Base-by-base conservation (phyloP, 2,113 vertebrate species). In the Colossoma macropomum region DNA sequence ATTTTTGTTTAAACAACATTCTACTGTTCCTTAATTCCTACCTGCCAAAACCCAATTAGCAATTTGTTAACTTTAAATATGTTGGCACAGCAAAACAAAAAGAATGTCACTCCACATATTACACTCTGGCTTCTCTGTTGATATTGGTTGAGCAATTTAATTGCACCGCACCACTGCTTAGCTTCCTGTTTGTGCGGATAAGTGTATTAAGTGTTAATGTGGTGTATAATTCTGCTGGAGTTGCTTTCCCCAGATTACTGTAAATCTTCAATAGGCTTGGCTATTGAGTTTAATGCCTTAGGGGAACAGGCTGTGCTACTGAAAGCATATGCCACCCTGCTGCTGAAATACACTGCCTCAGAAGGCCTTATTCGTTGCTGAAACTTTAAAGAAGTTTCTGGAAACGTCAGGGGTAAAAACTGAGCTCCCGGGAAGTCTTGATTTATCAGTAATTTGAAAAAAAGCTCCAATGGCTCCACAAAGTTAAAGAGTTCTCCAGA, bases 381-480 rank as follows among this genome's bases (percentile, higher is more conserved):
- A 34, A n/a, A 59, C 54, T 59, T 82, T 32, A 34, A 59, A 82
- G 68, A 76, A 62, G 65, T 65, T 82, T 68, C 62, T 59, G 62
- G 68, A 76, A 75, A 74, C 28, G 56, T 77, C 48, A 32, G 74
- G 81, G 30, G 77, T 70, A 77, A 38, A 69, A 23, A 21, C 21
- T 62, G n/a, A 62, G 25, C 59, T 23, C 8, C 41, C 25, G 25
- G 23, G 70, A 72, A 23, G 59, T 62, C 25, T 56, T 25, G n/a
- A 72, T n/a, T 72, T 70, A 38, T 15, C 41, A 72, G 70, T 50
- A n/a, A 70, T 41, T 21, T 12, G 54, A 56, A 23, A 56, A 56
- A 23, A 8, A 23, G 1, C 41, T 8, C 34, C 7, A 9, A 1
- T 45, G 41, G 41, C 6, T 45, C 41, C 10, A 45, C 41, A 45